Evolutionary conservation across 2,888 invertebrate genomes (phyloP), one percentile per base, ranked within the genome.

Genomic region (Peribatodes rhomboidaria): DNA sequence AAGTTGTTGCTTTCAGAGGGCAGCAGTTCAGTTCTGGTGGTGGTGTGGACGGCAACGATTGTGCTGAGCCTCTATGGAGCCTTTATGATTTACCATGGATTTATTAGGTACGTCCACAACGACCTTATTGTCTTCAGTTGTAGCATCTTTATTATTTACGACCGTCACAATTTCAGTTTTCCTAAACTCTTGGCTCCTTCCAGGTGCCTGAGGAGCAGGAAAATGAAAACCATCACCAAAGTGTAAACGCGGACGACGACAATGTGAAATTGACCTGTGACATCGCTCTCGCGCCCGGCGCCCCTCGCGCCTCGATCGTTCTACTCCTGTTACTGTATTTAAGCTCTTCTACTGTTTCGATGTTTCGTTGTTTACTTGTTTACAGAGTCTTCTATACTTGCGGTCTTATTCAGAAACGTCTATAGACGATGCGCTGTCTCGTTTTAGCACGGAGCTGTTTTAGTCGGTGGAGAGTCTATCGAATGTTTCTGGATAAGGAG

Each of bases 41-140:
- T 90, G 41, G 87, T 91, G 58, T 92, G 91, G 92, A 86, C 89
- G 1, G 89, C 92, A 10, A 90, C 90, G 11, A 83, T 90, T 61
- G 83, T 91, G 41, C 86, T 92, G 71, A 84, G 84, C 69, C 63
- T 89, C 62, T 92, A 88, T 67, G 91, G 90, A 67, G 83, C 81
- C 2, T 86, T 84, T 71, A 84, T 87, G 86, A 69, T 88, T 64
- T 88, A 89, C 70, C 84, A 85, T 20, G 88, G 86, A 68, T 79
- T 85, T 64, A 79, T 88, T 60, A 84, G 87, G 89, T 87, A 31
- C 11, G 6, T 49, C 8, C 0, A 18, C 11, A 20, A 1, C 6
- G 13, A 27, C 27, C 7, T 44, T 11, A 44, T 18, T 20, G 18
- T 41, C 14, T 14, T 41, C 1, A 16, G 4, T 41, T 27, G n/a